Evolutionary conservation across 1,140 invertebrate genomes (phyloP), one percentile per base, ranked within the genome.

Genomic region (Bradynema listronoti): DNA sequence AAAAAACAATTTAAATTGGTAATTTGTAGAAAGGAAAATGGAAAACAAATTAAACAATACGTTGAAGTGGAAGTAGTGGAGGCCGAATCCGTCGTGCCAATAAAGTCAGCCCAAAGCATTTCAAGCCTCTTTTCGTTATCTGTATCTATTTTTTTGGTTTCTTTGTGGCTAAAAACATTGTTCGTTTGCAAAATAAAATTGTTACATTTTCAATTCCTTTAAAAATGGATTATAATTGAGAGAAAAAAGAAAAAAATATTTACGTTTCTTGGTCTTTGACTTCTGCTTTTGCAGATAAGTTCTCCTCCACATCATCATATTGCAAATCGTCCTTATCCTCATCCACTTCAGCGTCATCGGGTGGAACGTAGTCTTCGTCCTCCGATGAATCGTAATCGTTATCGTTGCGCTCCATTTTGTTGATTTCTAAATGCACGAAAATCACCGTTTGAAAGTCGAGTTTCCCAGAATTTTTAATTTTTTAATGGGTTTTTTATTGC

Each of bases 341-440:
- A 19, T 52, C 50, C 19, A 49, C 19, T n/a, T 52, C n/a, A 27
- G 27, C 58, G 22, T 63, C 22, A 9, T 16, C 16, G 33, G 58
- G 58, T 29, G 29, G 30, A 6, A 65, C 58, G 39, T 61, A 61
- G 50, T 61, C 58, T 6, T 61, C 58, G 58, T 61, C 58, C 9
- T 61, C 58, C 16, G 47, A 50, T 5, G 47, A 50, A 24, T 19
- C 16, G 47, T 50, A 50, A n/a, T 50, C 47, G 16, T 50, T n/a
- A n/a, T n/a, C n/a, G n/a, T n/a, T n/a, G n/a, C n/a, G n/a, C n/a
- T n/a, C n/a, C n/a, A n/a, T n/a, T n/a, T n/a, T n/a, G n/a, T n/a
- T n/a, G n/a, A n/a, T n/a, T n/a, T n/a, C n/a, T n/a, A n/a, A n/a
- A n/a, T n/a, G n/a, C n/a, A n/a, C n/a, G n/a, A n/a, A n/a, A n/a